Evolutionary conservation across 1,140 invertebrate species (phyloP).

Genomic region (Leptinotarsa texana): DNA sequence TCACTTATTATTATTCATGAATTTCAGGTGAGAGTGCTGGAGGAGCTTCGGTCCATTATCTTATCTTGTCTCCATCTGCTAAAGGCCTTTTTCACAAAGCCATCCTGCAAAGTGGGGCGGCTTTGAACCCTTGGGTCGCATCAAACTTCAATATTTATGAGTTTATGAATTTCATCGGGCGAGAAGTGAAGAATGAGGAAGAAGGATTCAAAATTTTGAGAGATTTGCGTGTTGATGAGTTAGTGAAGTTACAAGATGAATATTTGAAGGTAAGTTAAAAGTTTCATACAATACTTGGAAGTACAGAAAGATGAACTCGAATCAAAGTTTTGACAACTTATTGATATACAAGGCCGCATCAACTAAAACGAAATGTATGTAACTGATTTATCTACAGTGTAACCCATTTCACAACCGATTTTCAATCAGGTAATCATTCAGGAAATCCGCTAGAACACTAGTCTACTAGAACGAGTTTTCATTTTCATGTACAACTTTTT

Average conservation of each 20-base stretch:
- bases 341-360: no score
- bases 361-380: no score
- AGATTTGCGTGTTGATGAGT: constrained; percentile 52
- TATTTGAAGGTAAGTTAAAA: constrained; percentile 36
- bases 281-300: no score
- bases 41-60: constrained; percentile 58
- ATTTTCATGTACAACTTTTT: no score
- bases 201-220: constrained; percentile 55
- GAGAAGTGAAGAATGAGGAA: constrained; percentile 28
- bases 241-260: constrained; percentile 47
- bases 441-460: no score
- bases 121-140: constrained; percentile 58
- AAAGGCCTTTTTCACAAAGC: constrained; percentile 65
- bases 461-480: no score
- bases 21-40: constrained; percentile 56
- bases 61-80: constrained; percentile 61
- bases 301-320: no score
- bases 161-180: constrained; percentile 47
- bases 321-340: no score
- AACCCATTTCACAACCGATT: no score
- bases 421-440: no score
- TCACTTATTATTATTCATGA: no score
- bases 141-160: constrained; percentile 51
- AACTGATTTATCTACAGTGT: no score
- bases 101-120: constrained; percentile 66